Evolutionary conservation across 1,140 invertebrate genomes (phyloP).

Genomic region (Drosophila leontia): DNA sequence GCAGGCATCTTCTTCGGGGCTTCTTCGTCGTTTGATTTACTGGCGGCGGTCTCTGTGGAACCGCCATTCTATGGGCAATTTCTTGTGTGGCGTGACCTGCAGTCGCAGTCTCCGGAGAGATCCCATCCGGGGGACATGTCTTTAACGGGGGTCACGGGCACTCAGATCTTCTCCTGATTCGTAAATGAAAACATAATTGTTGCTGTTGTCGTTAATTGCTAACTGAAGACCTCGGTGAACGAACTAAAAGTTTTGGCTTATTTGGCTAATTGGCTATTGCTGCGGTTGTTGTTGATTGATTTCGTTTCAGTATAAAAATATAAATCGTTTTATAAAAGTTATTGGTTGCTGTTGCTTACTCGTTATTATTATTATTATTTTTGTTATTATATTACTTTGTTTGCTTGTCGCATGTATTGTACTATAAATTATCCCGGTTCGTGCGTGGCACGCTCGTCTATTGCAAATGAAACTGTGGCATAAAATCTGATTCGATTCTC

Average conservation of each 20-base stretch:
- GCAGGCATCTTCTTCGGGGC: conserved; percentile 60
- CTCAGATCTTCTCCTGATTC: conserved; percentile 51
- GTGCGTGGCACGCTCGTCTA: conserved; percentile 74
- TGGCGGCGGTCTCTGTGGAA: conserved; percentile 13
- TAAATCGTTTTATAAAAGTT: conserved; percentile 84
- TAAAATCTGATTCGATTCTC: conserved; percentile 60
- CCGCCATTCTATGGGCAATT: conserved; percentile 57
- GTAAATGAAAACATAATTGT: conserved; percentile 70
- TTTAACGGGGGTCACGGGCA: conserved; percentile 8
- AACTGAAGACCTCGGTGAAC: conserved; percentile 59
- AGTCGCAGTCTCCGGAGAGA: conserved; percentile 10
- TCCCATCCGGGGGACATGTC: conserved; percentile 5
- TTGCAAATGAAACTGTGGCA: conserved; percentile 83
- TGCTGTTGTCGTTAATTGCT: conserved; percentile 72
- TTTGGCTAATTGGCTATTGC: conserved; percentile 80
- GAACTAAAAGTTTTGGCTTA: conserved; percentile 79
- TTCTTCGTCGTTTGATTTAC: conserved; percentile 36
- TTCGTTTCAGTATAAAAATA: conserved; percentile 83
- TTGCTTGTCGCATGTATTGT: conserved; percentile 82
- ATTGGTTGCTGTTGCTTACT: conserved; percentile 68
- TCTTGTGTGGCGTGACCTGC: conserved; percentile 42
- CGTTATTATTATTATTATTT: conserved; percentile 33
- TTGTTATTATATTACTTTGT: conserved; percentile 48
- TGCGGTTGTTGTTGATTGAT: conserved; percentile 60
- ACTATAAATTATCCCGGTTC: conserved; percentile 85